Base-by-base conservation (phyloP, 2,113 vertebrate species). In the Poeciliopsis turrubarensis region DNA sequence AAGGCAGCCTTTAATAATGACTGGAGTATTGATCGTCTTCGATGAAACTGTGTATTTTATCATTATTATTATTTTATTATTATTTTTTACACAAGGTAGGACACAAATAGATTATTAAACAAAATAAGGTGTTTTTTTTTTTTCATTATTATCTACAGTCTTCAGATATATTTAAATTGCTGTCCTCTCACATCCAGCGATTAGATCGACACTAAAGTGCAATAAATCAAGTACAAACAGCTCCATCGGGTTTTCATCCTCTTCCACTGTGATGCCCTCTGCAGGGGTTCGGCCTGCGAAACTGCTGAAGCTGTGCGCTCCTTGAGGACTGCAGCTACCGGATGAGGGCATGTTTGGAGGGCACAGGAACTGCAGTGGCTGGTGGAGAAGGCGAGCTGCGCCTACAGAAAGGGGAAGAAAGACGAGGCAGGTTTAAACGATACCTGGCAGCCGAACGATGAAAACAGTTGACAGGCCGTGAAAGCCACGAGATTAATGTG, bases 221-320 rank as follows among this genome's bases (percentile, higher is more conserved):
- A 68, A 62, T 77, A 81, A 74, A 60, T 32, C 12, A 74, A 29
- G 27, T 17, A n/a, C 29, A 32, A 80, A 44, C 32, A 72, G 44
- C 85, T 68, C 57, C 51, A 66, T 67, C 51, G 62, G 60, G 27
- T 60, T 85, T 80, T 73, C 80, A 71, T 73, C 60, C 72, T 77
- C 77, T 60, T 76, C 72, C 74, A 76, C 34, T 70, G 68, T 75
- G 44, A 51, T 29, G 67, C 75, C 78, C 86, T 86, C 84, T 86
- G 80, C 76, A 68, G 89, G 86, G 77, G 72, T 80, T 88, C 72
- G 54, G 70, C 19, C 72, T 79, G 78, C 80, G 88, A 91, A 89
- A 89, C 71, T 92, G 89, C 89, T 92, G 90, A 92, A 92, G 89
- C 85, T 73, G 85, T 10, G 70, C 66, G 89, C 90, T 90, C 77